Conservation (phyloP, 2,113 vertebrate species). For the Sigmodon hispidus region DNA sequence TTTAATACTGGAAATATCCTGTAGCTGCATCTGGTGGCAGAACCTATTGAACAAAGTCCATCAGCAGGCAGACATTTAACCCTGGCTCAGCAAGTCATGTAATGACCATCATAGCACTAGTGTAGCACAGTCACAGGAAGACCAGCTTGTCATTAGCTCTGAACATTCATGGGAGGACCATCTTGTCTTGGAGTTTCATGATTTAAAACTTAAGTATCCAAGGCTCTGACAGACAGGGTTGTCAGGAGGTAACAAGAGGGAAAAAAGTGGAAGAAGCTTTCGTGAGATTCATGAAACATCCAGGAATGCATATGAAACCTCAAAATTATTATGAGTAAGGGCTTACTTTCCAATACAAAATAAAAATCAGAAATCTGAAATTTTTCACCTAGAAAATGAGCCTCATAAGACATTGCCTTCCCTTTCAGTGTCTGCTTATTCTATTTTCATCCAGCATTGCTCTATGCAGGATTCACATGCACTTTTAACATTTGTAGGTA, state of each 20-base stretch:
- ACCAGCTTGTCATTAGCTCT: not conserved
- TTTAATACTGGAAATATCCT: not conserved
- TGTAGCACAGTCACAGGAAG: not conserved
- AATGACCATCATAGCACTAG: not conserved
- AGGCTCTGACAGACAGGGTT: slow-evolving; percentile 43
- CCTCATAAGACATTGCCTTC: slow-evolving; percentile 18
- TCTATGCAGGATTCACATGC: not conserved
- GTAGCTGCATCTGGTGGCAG: not conserved
- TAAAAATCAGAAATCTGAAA: slow-evolving; percentile 65
- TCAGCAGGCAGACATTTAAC: not conserved
- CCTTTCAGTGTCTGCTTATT: slow-evolving; percentile 45
- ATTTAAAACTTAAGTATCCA: slow-evolving; percentile 58
- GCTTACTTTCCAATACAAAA: slow-evolving; percentile 69
- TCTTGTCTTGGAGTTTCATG: slow-evolving; percentile 37
- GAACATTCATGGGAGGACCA: not conserved
- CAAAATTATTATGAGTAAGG: slow-evolving; percentile 77
- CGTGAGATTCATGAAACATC: slow-evolving; percentile 68
- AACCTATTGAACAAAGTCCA: not conserved
- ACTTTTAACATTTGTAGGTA: not conserved
- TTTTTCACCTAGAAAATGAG: slow-evolving; percentile 59
- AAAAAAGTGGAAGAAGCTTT: slow-evolving; percentile 51
- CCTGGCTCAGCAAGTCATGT: slow-evolving; percentile 5
- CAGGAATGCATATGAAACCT: slow-evolving; percentile 67
- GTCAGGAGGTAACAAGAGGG: not conserved
- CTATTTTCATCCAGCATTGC: slow-evolving; percentile 16